Evolutionary conservation across 2,888 invertebrate genomes (phyloP), one percentile per base, ranked within the genome.

Genomic region (Clusia tigrina): DNA sequence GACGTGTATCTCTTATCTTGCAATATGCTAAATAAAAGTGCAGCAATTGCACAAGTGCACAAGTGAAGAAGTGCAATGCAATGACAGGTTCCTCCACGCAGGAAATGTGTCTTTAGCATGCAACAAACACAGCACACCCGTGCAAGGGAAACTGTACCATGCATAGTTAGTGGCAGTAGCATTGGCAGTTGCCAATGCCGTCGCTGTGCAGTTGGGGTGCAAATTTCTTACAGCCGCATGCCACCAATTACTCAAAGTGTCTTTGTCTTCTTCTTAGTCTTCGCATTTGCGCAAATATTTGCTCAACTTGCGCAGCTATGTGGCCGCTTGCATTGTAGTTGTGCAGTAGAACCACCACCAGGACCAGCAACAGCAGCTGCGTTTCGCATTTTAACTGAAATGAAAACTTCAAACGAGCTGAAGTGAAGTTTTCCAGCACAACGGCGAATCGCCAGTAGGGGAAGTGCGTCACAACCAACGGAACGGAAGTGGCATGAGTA

Each of bases 31-130:
- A 42, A 42, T 6, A 42, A n/a, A 42, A 42, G 42, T 42, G 42
- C 42, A 42, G n/a, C 42, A 42, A 42, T 42, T 6, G 48, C 53
- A 38, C 46, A 55, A 42, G 42, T n/a, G n/a, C n/a, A n/a, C n/a
- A n/a, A n/a, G n/a, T n/a, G n/a, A n/a, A n/a, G n/a, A n/a, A n/a
- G n/a, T 42, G 42, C 42, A 42, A 42, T n/a, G 42, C 42, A 42
- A 42, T 42, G 42, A n/a, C 42, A 42, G 42, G 42, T 42, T 42
- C n/a, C 42, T 6, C 12, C 6, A 17, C 42, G n/a, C 42, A 42
- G 32, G 6, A 12, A 42, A 42, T 42, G 42, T n/a, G 42, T 6
- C 42, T 42, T 42, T 3, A 42, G 42, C 42, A 42, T 42, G 42
- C 42, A 42, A 42, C 42, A 6, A n/a, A 10, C n/a, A 12, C 32